Evolutionary conservation across 2,888 invertebrate genomes (phyloP), one percentile per base, ranked within the genome.

Genomic region (Terebella lapidaria): DNA sequence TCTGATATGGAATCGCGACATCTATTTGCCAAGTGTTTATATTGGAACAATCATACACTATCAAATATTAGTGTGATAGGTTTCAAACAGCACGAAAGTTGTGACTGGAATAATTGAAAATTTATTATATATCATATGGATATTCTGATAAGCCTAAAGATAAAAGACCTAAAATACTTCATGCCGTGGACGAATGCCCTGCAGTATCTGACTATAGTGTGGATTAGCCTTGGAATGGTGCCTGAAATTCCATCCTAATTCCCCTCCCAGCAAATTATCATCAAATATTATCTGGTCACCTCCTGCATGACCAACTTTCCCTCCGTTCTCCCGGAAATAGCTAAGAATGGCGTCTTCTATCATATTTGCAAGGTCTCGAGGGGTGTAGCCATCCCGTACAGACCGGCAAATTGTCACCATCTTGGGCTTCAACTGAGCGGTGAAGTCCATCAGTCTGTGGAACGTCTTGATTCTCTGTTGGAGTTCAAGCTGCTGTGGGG

Each of bases 351-450:
- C 67, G 25, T 56, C 57, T 58, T 76, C 76, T 26, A 75, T 73
- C 3, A 57, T 57, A 47, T 56, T 59, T 55, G 70, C 72, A 49
- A 64, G 63, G 20, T 67, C 45, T 56, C 74, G 69, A 2, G 76
- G 76, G 1, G 73, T 74, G 60, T 73, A 76, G 0, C 76, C 76
- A 57, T 75, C 75, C 47, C 76, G 58, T n/a, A 74, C 66, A 1
- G 75, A 75, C n/a, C 76, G 58, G 56, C 71, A 71, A 0, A 76
- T 59, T 3, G 75, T 74, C 3, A 74, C 68, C 18, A 74, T 4
- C 20, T 51, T 15, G 51, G 60, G 3, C 22, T 29, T 10, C 20
- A 4, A 18, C 20, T 22, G 10, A 1, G 51, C 10, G 46, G 52
- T 20, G 25, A n/a, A 18, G 22, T n/a, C 52, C 28, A 47, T 5